Conservation (phyloP, 2,113 vertebrate species). For the Strigops habroptila region DNA sequence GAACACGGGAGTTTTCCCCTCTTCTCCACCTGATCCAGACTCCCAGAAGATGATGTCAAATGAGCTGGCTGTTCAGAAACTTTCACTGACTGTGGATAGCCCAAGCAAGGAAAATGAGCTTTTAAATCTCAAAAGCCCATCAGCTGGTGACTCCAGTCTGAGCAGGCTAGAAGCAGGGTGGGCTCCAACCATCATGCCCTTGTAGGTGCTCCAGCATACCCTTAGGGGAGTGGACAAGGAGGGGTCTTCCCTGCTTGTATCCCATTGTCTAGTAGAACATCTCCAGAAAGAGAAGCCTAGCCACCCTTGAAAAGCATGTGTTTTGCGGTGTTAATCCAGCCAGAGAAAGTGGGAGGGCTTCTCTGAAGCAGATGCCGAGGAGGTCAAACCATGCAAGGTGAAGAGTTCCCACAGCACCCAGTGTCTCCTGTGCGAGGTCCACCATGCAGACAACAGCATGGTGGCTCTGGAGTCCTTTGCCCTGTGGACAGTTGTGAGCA, state of each 20-base stretch:
- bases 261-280: not conserved
- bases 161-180: not conserved
- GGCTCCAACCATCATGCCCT: not conserved
- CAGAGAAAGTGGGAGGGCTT: not conserved
- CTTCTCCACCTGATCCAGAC: conserved; percentile 29
- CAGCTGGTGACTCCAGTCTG: conserved; percentile 12
- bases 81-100: conserved; percentile 24
- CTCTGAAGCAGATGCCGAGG: not conserved
- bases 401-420: not conserved
- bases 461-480: not conserved
- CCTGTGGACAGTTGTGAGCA: not conserved
- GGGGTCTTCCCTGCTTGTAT: not conserved
- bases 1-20: not conserved
- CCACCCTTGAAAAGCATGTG: not conserved
- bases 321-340: not conserved
- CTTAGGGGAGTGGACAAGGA: not conserved
- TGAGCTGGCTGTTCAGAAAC: conserved; percentile 26
- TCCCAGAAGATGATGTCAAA: conserved; percentile 25
- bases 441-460: not conserved
- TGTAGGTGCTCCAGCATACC: not conserved
- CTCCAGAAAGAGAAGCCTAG: not conserved
- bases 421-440: not conserved
- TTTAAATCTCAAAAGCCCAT: not conserved
- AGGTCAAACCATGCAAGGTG: not conserved
- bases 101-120: conserved; percentile 50